Evolutionary conservation across 2,113 vertebrate genomes (phyloP), one percentile per base, ranked within the genome.

Genomic region (Cyprinodon variegatus): DNA sequence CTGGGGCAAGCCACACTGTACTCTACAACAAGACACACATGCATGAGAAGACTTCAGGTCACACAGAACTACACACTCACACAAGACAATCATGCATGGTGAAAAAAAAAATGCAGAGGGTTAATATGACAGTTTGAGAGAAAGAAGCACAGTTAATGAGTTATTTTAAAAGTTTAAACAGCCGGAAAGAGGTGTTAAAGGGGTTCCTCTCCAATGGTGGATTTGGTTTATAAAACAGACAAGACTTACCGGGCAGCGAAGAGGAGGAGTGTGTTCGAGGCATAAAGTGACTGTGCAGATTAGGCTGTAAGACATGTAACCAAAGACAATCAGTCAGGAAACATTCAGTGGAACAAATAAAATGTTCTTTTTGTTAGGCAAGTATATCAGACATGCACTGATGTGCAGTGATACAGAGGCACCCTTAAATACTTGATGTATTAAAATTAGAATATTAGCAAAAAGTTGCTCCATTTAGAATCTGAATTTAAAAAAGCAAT

Each of bases 221-320:
- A 66, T 60, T 48, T 41, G 50, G 57, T 22, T 14, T 10, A 70
- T 73, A 20, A 61, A 40, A 4, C 70, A 61, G 3, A 50, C n/a
- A 39, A 72, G 39, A 72, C 94, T 4, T 83, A 94, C 95, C 96
- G 5, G 95, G 95, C 61, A 97, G 91, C 0, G 95, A 96, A 4
- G 94, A 97, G 76, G 94, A 93, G n/a, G 94, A 96, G 84, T 94
- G 87, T 70, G 94, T 94, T 65, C 87, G 90, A 0, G 94, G 93
- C 72, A 96, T 83, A 65, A 78, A 89, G 82, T 94, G 95, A 80
- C 92, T 93, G 84, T 95, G 94, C 67, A 95, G 92, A 63, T 96
- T 93, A 1, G 86, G 94, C 96, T 97, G 93, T 0, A 68, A 82
- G 65, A 62, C 65, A 76, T 43, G 85, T 22, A 83, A 63, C 17